Base-by-base conservation (phyloP, 2,797 vertebrate species). In the Poeciliopsis paucimaculata region DNA sequence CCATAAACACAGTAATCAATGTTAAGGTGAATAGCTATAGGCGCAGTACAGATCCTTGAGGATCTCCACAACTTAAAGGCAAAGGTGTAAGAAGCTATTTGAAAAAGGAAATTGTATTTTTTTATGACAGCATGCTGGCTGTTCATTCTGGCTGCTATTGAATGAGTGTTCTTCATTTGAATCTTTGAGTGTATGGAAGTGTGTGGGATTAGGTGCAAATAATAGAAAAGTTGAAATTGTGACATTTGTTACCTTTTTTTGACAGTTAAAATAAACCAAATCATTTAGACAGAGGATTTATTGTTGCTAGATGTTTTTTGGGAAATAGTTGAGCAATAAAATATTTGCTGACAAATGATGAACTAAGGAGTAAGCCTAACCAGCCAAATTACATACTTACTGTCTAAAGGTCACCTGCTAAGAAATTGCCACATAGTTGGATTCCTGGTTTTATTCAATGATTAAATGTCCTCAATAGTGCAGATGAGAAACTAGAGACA, bases 401-500 rank as follows among this genome's bases (percentile, higher is more conserved):
- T 36, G 28, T 36, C 53, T 45, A 72, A 78, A 78, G 41, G 41
- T 45, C 36, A 34, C 26, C 23, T 43, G 23, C 34, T 45, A 43
- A 20, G 15, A 77, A 68, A 31, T n/a, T 45, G 41, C 47, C 10
- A 23, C 28, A 60, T 60, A 26, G 15, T 53, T 53, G 36, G 16
- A 53, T 53, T 57, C 39, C 31, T 31, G 20, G 51, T 31, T 46
- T 72, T 55, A 72, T 36, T 31, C 23, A 46, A n/a, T n/a, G 53
- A 71, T 78, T 53, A 53, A 66, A 49, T 77, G 64, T 23, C 41
- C 55, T 72, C 28, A 71, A 55, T 5, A 31, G 71, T 18, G 26
- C 5, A 1, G 5, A 45, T 13, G 28, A 51, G 31, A 66, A 47
- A 49, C 16, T 49, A 26, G 2, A 77, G 18, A 11, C 15, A 20